Conservation (phyloP, 1,140 invertebrate species). For the Belonocnema kinseyi region DNA sequence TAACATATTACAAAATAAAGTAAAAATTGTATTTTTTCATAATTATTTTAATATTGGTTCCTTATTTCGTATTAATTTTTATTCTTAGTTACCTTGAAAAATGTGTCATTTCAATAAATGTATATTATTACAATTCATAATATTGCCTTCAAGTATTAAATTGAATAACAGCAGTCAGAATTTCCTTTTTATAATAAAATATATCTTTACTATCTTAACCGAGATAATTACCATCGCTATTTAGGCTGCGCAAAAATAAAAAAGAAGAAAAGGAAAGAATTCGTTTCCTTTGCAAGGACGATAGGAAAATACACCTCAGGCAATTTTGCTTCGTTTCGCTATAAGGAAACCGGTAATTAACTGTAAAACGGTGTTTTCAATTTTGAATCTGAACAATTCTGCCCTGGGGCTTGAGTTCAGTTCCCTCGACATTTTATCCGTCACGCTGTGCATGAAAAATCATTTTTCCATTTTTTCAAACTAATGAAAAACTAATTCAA, state of each 20-base stretch:
- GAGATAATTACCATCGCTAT: constrained; percentile 31
- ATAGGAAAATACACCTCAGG: constrained; percentile 25
- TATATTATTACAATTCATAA: no score
- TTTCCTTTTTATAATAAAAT: no score
- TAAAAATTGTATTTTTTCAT: no score
- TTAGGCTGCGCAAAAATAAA: background rate
- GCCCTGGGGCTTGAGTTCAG: constrained; percentile 3
- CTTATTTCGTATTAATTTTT: no score
- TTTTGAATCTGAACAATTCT: constrained; percentile 37
- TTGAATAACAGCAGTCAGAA: no score
- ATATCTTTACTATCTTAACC: background rate
- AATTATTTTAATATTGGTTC: no score
- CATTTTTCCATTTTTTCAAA: background rate
- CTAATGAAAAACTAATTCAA: background rate
- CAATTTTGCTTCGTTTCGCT: constrained; percentile 26
- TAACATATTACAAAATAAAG: no score
- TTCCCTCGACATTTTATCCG: background rate
- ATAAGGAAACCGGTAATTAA: constrained; percentile 32
- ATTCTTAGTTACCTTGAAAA: no score
- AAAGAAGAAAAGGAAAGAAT: constrained; percentile 6
- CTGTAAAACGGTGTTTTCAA: constrained; percentile 41
- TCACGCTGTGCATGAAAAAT: background rate
- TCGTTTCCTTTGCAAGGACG: constrained; percentile 24
- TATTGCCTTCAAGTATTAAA: no score
- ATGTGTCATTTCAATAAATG: no score